A percentile compares a stretch with the other conserved stretches of the same genome.
phyloP scores from a whole-genome alignment of 1,140 invertebrate species.

The Danaus melanippus region DNA sequence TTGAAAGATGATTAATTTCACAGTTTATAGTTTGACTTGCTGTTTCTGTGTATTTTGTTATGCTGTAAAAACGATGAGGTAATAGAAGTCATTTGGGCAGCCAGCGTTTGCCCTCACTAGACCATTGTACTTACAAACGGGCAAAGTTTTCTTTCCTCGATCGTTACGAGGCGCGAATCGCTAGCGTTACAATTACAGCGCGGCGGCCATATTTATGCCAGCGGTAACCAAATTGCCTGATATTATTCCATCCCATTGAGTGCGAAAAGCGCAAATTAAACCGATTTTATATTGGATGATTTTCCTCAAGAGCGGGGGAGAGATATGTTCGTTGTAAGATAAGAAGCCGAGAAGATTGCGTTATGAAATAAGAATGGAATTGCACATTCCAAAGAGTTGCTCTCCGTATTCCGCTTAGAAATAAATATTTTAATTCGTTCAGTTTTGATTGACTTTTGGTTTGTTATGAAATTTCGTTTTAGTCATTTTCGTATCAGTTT shows the following conservation, averaged over 20 bases:
- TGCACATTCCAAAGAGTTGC: slow-evolving; percentile 64
- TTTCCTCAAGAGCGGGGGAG: slow-evolving; percentile 64
- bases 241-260: slow-evolving; percentile 72
- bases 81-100: slow-evolving; percentile 14
- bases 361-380: slow-evolving; percentile 72
- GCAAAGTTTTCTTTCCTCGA: slow-evolving; percentile 60
- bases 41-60: background rate
- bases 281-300: slow-evolving; percentile 72
- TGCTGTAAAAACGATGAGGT: slow-evolving; percentile 9
- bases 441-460: slow-evolving; percentile 23
- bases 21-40: too few relatives aligned
- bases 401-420: slow-evolving; percentile 37
- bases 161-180: slow-evolving; percentile 69
- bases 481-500: slow-evolving; percentile 4
- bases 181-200: slow-evolving; percentile 68
- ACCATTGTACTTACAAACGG: slow-evolving; percentile 51
- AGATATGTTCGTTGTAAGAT: slow-evolving; percentile 68
- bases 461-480: background rate
- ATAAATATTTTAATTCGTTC: slow-evolving; percentile 48
- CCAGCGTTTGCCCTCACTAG: slow-evolving; percentile 22
- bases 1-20: too few relatives aligned
- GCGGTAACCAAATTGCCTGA: slow-evolving; percentile 72
- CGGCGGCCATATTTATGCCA: slow-evolving; percentile 68
- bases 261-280: slow-evolving; percentile 72
- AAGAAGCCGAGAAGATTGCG: slow-evolving; percentile 65